These are phyloP conservation scores for Notechis scutatus DNA, from an alignment of 2,113 vertebrate species.

Conservation along the genomic window DNA sequence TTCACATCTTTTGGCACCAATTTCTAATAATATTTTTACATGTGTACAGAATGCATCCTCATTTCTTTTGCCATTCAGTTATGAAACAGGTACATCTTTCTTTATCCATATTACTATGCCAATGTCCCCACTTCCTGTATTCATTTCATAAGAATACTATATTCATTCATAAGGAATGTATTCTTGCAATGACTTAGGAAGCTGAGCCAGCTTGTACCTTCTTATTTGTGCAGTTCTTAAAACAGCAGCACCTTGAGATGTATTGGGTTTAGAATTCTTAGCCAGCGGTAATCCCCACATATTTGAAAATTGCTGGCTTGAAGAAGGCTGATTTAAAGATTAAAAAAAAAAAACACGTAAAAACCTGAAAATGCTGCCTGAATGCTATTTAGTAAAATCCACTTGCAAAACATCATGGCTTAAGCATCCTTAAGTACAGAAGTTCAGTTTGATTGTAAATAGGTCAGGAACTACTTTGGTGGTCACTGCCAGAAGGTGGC, in stretches of 20 bases:
- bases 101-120: background rate
- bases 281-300: background rate
- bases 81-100: background rate
- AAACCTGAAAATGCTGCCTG: background rate
- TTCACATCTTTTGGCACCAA: background rate
- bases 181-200: background rate
- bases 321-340: background rate
- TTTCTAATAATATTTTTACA: background rate
- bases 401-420: background rate
- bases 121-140: background rate
- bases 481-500: background rate
- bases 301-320: background rate
- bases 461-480: background rate
- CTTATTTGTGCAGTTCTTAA: background rate
- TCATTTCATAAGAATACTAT: background rate
- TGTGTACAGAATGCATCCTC: background rate
- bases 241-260: background rate
- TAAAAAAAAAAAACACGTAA: background rate
- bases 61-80: background rate
- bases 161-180: background rate
- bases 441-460: background rate
- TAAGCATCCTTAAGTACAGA: background rate
- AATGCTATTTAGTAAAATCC: background rate
- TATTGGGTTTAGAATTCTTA: background rate
- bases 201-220: background rate